Conservation (phyloP, 2,888 invertebrate genomes). For the Agriopis marginaria region DNA sequence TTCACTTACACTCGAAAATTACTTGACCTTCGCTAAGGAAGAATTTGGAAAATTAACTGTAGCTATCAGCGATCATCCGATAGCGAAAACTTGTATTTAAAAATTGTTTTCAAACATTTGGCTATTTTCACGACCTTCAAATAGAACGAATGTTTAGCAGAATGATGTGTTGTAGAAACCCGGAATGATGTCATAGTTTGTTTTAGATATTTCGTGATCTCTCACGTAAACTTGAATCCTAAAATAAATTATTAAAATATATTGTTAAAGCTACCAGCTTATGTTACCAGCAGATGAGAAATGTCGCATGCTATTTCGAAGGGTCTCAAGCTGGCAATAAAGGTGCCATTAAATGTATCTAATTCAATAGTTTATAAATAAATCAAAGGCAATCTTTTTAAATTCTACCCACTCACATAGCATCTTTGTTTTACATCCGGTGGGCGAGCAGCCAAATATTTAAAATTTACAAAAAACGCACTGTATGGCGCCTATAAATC, state of each 20-base stretch:
- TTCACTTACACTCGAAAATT: no score
- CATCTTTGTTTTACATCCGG: conserved; percentile 4
- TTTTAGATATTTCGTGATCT: conserved; percentile 22
- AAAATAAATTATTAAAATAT: background rate
- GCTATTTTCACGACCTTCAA: conserved; percentile 14
- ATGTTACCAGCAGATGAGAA: conserved; percentile 9
- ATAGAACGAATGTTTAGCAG: conserved; percentile 10
- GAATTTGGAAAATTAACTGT: no score
- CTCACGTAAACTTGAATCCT: background rate
- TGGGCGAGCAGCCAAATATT: conserved; percentile 13
- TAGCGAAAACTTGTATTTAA: background rate
- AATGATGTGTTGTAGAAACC: conserved; percentile 9
- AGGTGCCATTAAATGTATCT: background rate
- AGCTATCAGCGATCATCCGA: no score
- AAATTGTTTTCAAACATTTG: background rate
- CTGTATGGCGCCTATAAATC: background rate
- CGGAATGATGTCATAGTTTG: conserved; percentile 38
- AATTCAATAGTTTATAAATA: background rate
- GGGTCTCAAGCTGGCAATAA: background rate
- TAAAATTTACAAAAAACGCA: background rate
- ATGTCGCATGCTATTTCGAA: background rate
- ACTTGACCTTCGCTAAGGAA: no score
- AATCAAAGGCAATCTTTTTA: background rate
- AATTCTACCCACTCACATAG: background rate
- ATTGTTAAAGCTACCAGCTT: background rate